These are phyloP conservation scores for Cataglyphis hispanica DNA, from an alignment of 1,140 invertebrate genomes.

Conservation along the genomic window DNA sequence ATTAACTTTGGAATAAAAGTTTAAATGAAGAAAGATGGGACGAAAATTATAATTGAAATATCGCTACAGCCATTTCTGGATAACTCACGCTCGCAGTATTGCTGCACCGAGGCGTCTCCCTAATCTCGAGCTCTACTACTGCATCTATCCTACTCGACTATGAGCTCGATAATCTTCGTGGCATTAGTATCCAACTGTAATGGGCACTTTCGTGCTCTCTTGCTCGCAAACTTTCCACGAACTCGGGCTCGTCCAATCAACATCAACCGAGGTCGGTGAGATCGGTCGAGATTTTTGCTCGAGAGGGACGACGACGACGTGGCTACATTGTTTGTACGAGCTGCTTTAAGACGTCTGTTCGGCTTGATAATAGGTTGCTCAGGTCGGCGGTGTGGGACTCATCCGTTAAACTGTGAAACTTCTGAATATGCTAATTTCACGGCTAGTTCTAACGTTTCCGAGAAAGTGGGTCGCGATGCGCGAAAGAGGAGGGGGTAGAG, in stretches of 20 bases:
- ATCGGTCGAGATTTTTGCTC: slow-evolving; percentile 65
- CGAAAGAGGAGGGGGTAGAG: slow-evolving; percentile 34
- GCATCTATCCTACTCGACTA: slow-evolving; percentile 38
- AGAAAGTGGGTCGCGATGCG: slow-evolving; percentile 72
- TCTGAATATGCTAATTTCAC: slow-evolving; percentile 84
- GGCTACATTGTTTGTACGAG: slow-evolving; percentile 58
- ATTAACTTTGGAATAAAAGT: slow-evolving; percentile 46
- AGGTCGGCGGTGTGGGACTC: slow-evolving; percentile 71
- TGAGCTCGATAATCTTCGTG: slow-evolving; percentile 51
- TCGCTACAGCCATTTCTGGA: slow-evolving; percentile 5
- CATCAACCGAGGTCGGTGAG: not conserved
- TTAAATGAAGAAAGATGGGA: slow-evolving; percentile 15
- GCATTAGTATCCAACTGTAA: slow-evolving; percentile 51
- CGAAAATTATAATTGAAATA: slow-evolving; percentile 33
- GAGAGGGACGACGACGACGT: slow-evolving; percentile 31
- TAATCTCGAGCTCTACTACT: slow-evolving; percentile 41
- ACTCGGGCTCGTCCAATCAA: slow-evolving; percentile 55
- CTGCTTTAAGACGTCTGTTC: slow-evolving; percentile 53
- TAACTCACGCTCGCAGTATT: not conserved
- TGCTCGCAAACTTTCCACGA: slow-evolving; percentile 49
- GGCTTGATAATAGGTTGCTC: slow-evolving; percentile 73
- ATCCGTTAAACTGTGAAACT: slow-evolving; percentile 83
- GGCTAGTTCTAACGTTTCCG: slow-evolving; percentile 82
- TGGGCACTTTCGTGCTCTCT: not conserved
- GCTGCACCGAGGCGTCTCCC: slow-evolving; percentile 16